Percentiles rank a stretch among this genome's conserved stretches.
phyloP scores from a whole-genome alignment of 2,797 vertebrate genomes.

The Pseudochaenichthys georgianus region DNA sequence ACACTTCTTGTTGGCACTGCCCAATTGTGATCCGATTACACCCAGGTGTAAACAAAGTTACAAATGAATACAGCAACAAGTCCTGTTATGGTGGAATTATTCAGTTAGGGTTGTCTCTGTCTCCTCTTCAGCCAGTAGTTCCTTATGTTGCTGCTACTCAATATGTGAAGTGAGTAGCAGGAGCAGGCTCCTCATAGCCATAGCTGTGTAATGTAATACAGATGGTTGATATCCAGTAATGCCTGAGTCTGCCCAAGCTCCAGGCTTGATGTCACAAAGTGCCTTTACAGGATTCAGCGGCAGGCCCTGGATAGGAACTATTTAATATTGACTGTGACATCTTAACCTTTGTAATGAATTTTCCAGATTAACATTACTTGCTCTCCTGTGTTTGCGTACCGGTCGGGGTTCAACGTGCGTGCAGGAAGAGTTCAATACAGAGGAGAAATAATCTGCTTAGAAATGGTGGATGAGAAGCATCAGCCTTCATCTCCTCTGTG shows the following conservation, averaged over 20 bases:
- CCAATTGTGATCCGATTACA: too few relatives aligned
- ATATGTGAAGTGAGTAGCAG: slow-evolving; percentile 34
- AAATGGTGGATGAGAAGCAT: slow-evolving; percentile 50
- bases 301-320: slow-evolving; percentile 25
- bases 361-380: slow-evolving; percentile 63
- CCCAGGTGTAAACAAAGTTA: too few relatives aligned
- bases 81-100: slow-evolving; percentile 1
- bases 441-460: slow-evolving; percentile 77
- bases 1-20: too few relatives aligned
- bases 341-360: slow-evolving; percentile 74
- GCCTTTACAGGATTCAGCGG: slow-evolving; percentile 52
- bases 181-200: slow-evolving; percentile 45
- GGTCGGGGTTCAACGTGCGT: slow-evolving; percentile 34
- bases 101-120: neutral
- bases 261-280: slow-evolving; percentile 59
- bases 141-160: slow-evolving; percentile 21
- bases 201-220: slow-evolving; percentile 49
- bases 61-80: neutral
- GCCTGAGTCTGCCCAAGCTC: slow-evolving; percentile 15
- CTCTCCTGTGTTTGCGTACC: slow-evolving; percentile 25
- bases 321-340: slow-evolving; percentile 72
- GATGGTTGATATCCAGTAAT: slow-evolving; percentile 52
- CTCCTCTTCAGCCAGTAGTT: slow-evolving; percentile 7
- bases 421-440: slow-evolving; percentile 45
- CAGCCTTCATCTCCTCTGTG: slow-evolving; percentile 63